Evolutionary conservation across 2,888 invertebrate genomes (phyloP), one percentile per base, ranked within the genome.

Genomic region (Cryptocephalus moraei): DNA sequence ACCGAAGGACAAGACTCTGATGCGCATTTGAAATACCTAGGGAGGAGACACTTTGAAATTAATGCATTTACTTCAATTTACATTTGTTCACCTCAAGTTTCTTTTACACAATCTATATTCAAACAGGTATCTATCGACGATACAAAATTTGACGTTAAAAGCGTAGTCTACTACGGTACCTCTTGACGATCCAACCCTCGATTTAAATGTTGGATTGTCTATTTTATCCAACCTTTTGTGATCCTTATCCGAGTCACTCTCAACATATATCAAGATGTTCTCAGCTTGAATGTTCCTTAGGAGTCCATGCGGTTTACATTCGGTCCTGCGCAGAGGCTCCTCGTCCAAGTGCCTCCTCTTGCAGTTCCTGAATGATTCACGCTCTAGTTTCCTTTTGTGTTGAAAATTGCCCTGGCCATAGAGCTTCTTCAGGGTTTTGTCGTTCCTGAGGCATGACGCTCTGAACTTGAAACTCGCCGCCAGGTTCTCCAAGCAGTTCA

Each of bases 71-170:
- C 46, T 33, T 43, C 32, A 44, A 43, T 48, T 39, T 32, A 8
- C 32, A 44, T 33, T 13, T 13, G 9, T 12, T 42, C 50, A 63
- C 63, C 64, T 57, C n/a, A 53, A 42, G 43, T 52, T 49, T 10
- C 56, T 54, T 55, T 67, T 67, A 9, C 56, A 49, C 10, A 69
- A 53, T 38, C 67, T 57, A 46, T 59, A 60, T 40, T 64, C 63
- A 47, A 65, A 68, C 13, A 69, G 45, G 56, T 67, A 68, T 13
- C 56, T 56, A 46, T 62, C 64, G 8, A 64, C 59, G 38, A 56
- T 10, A 51, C 58, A 54, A 56, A 65, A 60, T 51, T 56, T 51
- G 8, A 50, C 59, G 14, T 62, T 57, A 44, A 60, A 61, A 32
- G 64, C 47, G 14, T 61, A 63, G n/a, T 50, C 46, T 12, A 59